Evolutionary conservation across 1,140 invertebrate genomes (phyloP), one percentile per base, ranked within the genome.

Genomic region (Calliopsis andreniformis): DNA sequence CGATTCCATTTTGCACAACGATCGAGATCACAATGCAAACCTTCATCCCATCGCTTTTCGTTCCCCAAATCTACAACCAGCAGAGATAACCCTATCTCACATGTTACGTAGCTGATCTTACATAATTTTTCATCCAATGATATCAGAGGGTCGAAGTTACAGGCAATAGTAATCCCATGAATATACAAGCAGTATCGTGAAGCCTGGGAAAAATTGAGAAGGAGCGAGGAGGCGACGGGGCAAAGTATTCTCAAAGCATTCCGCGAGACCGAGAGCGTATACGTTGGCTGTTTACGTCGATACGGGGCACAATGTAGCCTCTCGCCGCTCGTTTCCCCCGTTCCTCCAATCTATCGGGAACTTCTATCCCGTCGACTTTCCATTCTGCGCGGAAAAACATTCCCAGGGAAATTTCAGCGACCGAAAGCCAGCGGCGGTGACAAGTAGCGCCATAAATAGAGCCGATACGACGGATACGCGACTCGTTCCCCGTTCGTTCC

Each of bases 381-480:
- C 75, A 77, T 81, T 78, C 58, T 56, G 45, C 66, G 28, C 56
- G 51, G 35, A 61, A 78, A n/a, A 82, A 82, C 76, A 86, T 79
- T 83, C 86, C 81, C 79, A 71, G 80, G 71, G 79, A 87, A 87
- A 88, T 83, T 80, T 82, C 79, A 56, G 75, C 78, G 78, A 75
- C 51, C 80, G 51, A 76, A 79, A 83, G 71, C 64, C 81, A 71
- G 63, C 53, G 39, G 35, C 83, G 82, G 83, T 88, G 87, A 88
- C 87, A 88, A 88, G 85, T 89, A 88, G 83, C 82, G 75, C 85
- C 88, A 86, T 89, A 90, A 89, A 90, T 88, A 88, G 83, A 73
- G 82, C 78, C 80, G 82, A 87, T 81, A 83, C 80, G 86, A 85
- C 86, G 82, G 70, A 85, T 78, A 86, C 81, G 81, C 81, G 82